These are phyloP conservation scores for Dorcus hopei DNA, from an alignment of 2,888 invertebrate genomes.

Conservation along the genomic window DNA sequence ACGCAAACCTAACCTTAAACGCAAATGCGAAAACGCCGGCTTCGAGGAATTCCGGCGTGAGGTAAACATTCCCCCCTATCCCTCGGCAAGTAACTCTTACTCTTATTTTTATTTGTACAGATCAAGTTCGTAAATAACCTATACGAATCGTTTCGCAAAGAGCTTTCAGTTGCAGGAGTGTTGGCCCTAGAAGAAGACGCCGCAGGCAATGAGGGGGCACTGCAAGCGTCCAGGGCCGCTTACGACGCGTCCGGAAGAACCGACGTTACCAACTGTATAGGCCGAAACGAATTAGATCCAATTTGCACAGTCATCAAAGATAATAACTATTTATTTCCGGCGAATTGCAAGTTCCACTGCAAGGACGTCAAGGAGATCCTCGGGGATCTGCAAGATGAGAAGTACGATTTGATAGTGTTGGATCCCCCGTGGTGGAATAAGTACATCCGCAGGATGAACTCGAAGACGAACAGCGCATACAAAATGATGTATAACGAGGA, in stretches of 20 bases:
- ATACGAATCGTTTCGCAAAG: slow-evolving; percentile 18
- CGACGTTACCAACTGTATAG: slow-evolving; percentile 46
- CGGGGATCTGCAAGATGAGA: slow-evolving; percentile 48
- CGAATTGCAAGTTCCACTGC: slow-evolving; percentile 63
- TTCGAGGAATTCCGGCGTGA: no score
- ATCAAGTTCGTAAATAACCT: background rate
- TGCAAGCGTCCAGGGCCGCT: slow-evolving; percentile 41
- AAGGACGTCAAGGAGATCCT: slow-evolving; percentile 61
- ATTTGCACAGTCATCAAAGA: slow-evolving; percentile 52
- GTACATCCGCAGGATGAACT: slow-evolving; percentile 76
- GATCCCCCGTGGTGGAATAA: slow-evolving; percentile 98
- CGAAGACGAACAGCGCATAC: slow-evolving; percentile 67
- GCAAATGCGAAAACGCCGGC: background rate
- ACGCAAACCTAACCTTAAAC: slow-evolving; percentile 13
- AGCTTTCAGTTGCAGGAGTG: slow-evolving; percentile 10
- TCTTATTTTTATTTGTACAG: slow-evolving; percentile 6
- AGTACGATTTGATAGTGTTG: slow-evolving; percentile 78
- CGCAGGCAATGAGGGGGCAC: slow-evolving; percentile 22
- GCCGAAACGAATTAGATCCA: slow-evolving; percentile 57
- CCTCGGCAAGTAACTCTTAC: slow-evolving; percentile 10
- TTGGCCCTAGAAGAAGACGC: background rate
- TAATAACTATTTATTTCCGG: slow-evolving; percentile 63
- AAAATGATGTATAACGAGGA: slow-evolving; percentile 75
- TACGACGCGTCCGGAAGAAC: slow-evolving; percentile 44
- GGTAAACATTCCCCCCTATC: no score